These are phyloP conservation scores for Bibio marci DNA, from an alignment of 2,888 invertebrate genomes.

Conservation along the genomic window DNA sequence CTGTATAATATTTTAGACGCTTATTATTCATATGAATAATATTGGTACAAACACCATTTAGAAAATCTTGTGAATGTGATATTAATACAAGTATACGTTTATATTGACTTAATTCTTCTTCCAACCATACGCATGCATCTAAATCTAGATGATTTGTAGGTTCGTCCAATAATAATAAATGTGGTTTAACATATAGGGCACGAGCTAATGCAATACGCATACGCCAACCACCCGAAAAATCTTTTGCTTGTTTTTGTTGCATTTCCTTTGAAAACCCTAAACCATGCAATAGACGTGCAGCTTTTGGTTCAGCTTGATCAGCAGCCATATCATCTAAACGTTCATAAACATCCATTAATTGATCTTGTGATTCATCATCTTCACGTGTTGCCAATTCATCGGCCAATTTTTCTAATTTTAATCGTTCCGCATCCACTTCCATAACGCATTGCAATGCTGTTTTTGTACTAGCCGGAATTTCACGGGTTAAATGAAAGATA, in stretches of 20 bases:
- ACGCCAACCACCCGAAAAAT: constrained; percentile 91
- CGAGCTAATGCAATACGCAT: constrained; percentile 97
- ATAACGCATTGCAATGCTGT: constrained; percentile 89
- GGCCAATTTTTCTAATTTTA: constrained; percentile 78
- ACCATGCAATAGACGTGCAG: constrained; percentile 89
- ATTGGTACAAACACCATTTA: constrained; percentile 94
- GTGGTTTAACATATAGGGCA: constrained; percentile 95
- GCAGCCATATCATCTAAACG: constrained; percentile 93
- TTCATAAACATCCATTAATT: constrained; percentile 94
- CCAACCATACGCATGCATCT: constrained; percentile 98
- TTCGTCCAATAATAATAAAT: constrained; percentile 87
- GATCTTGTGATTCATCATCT: constrained; percentile 87
- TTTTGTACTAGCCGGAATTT: constrained; percentile 97
- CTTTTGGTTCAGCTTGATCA: constrained; percentile 86
- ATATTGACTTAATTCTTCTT: constrained; percentile 92
- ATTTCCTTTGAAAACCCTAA: constrained; percentile 80
- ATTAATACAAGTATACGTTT: constrained; percentile 93
- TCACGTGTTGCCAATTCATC: constrained; percentile 74
- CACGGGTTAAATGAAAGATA: constrained; percentile 90
- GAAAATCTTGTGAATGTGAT: constrained; percentile 98
- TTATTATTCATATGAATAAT: constrained; percentile 91
- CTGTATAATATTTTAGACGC: constrained; percentile 85
- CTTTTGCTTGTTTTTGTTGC: constrained; percentile 75
- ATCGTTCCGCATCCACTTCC: constrained; percentile 93
- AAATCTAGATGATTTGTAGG: constrained; percentile 98